These are phyloP conservation scores for Engraulis encrasicolus DNA, from an alignment of 2,113 vertebrate species.

Conservation along the genomic window DNA sequence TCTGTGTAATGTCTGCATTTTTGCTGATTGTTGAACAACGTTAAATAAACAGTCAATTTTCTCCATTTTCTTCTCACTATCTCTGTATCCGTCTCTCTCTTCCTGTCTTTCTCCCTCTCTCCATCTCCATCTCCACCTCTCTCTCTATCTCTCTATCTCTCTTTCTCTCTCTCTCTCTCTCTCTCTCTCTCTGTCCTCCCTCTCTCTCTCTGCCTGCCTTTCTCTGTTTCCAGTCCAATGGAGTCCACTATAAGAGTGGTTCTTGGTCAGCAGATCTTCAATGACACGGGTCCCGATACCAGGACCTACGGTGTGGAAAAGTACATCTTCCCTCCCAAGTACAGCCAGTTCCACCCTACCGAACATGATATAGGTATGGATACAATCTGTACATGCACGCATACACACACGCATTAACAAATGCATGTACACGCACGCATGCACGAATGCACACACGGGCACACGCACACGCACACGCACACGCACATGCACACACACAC, in stretches of 20 bases:
- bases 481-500: background rate
- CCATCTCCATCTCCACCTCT: background rate
- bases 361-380: constrained; percentile 92
- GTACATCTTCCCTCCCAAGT: constrained; percentile 81
- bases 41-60: no score
- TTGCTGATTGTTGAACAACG: no score
- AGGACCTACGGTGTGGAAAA: constrained; percentile 83
- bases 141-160: background rate
- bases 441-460: background rate
- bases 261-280: constrained; percentile 91
- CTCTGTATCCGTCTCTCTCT: background rate
- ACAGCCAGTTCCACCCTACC: constrained; percentile 83
- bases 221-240: constrained; percentile 72
- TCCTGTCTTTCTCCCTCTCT: background rate
- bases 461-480: background rate
- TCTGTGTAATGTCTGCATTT: background rate
- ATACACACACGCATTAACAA: constrained; percentile 17
- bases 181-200: background rate
- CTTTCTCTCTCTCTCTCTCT: background rate
- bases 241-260: constrained; percentile 82
- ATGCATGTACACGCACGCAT: constrained; percentile 22
- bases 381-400: constrained; percentile 24
- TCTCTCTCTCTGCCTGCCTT: background rate
- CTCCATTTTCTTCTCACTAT: no score
- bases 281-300: constrained; percentile 79